A percentile compares a stretch with the other conserved stretches of the same genome.
Conservation (phyloP, 2,888 invertebrate genomes). For the Desoria tigrina region DNA sequence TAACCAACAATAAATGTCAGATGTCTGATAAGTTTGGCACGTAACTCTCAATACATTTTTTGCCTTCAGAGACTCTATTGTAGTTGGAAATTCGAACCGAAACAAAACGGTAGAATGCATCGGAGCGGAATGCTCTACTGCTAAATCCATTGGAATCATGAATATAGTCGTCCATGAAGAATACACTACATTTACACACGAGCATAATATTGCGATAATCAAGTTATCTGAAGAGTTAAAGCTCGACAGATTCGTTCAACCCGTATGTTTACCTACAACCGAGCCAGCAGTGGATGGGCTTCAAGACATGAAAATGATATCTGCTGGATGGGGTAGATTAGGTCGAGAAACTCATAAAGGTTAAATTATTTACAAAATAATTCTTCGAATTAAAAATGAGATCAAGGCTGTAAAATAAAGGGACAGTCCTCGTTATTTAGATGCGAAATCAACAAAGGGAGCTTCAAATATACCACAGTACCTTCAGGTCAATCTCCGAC, state of each 20-base stretch:
- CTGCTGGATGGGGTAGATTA: constrained; percentile 44
- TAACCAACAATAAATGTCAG: no score
- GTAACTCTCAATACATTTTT: not conserved
- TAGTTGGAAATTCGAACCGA: constrained; percentile 37
- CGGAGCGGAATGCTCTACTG: constrained; percentile 19
- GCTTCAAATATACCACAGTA: constrained; percentile 25
- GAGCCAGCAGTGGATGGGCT: constrained; percentile 36
- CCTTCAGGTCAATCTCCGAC: constrained; percentile 35
- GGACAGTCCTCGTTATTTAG: no score
- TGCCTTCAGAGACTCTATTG: constrained; percentile 30
- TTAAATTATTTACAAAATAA: not conserved
- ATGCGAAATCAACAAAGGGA: no score
- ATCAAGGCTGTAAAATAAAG: not conserved
- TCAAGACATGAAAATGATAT: constrained; percentile 27
- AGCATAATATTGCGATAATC: constrained; percentile 44
- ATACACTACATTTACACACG: constrained; percentile 37
- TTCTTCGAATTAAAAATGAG: constrained; percentile 3
- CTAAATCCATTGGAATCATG: not conserved
- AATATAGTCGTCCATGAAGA: constrained; percentile 41
- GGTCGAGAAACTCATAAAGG: constrained; percentile 22
- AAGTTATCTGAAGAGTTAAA: constrained; percentile 28
- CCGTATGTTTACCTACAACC: constrained; percentile 44
- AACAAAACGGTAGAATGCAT: constrained; percentile 32
- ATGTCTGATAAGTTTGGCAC: no score
- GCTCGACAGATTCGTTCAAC: constrained; percentile 38